Percentiles rank a stretch among this genome's conserved stretches.
Evolutionary conservation across 2,888 invertebrate genomes (phyloP).

Genomic region (Euspilapteryx auroguttella): DNA sequence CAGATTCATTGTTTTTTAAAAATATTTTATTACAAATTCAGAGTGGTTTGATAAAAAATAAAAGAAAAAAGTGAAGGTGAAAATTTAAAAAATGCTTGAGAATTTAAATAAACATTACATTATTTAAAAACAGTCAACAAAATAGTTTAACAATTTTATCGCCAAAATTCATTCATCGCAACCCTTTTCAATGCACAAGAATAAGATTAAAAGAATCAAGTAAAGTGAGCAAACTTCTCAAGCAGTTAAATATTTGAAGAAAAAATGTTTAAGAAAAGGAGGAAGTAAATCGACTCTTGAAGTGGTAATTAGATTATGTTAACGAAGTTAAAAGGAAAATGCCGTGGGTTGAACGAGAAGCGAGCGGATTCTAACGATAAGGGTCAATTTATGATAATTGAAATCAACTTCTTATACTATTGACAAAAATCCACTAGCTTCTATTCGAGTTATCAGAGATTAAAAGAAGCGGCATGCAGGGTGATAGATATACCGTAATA

Average conservation of each 20-base stretch:
- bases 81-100: too few relatives aligned
- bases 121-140: too few relatives aligned
- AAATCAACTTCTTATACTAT: too few relatives aligned
- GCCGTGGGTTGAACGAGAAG: constrained; percentile 26
- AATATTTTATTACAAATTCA: too few relatives aligned
- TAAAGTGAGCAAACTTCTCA: neutral
- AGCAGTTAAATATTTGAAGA: neutral
- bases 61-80: too few relatives aligned
- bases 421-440: constrained; percentile 19
- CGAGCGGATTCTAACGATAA: constrained; percentile 16
- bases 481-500: constrained; percentile 45
- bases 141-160: too few relatives aligned
- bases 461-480: constrained; percentile 54
- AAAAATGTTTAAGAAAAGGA: constrained; percentile 24
- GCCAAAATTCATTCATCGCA: too few relatives aligned
- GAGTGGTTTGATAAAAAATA: too few relatives aligned
- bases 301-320: constrained; percentile 23
- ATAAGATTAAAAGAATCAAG: too few relatives aligned
- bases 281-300: constrained; percentile 21
- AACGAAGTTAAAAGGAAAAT: constrained; percentile 35
- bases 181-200: too few relatives aligned
- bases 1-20: too few relatives aligned
- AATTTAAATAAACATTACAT: too few relatives aligned
- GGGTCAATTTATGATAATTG: constrained; percentile 6
- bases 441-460: constrained; percentile 22